A percentile compares a stretch with the other conserved stretches of the same genome.
These are phyloP conservation scores for Bagarius yarrelli DNA, from an alignment of 2,113 vertebrate genomes.

Conservation along the genomic window DNA sequence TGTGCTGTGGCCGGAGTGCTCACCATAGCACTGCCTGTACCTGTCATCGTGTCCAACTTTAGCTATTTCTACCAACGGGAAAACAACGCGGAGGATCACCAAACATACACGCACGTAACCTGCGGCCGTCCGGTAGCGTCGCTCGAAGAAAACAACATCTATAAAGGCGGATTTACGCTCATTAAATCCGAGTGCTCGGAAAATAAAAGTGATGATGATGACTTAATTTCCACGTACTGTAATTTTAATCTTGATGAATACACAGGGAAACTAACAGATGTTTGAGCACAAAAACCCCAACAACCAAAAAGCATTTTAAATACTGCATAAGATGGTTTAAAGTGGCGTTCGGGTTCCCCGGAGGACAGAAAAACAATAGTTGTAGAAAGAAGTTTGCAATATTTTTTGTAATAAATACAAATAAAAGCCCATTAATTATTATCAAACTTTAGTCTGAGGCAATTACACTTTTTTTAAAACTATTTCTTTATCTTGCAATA, in stretches of 20 bases:
- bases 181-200: slow-evolving; percentile 80
- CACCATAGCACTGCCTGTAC: slow-evolving; percentile 88
- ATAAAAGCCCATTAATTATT: background rate
- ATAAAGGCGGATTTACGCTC: slow-evolving; percentile 74
- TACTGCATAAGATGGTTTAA: background rate
- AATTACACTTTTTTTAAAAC: background rate
- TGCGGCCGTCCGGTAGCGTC: slow-evolving; percentile 79
- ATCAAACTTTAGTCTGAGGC: background rate
- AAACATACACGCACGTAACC: slow-evolving; percentile 85
- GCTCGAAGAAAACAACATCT: slow-evolving; percentile 68
- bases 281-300: slow-evolving; percentile 50
- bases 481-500: background rate
- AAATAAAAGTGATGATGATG: slow-evolving; percentile 59
- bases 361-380: background rate
- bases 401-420: background rate
- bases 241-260: slow-evolving; percentile 57
- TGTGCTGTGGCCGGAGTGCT: slow-evolving; percentile 93
- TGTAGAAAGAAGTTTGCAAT: background rate
- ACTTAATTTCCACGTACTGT: slow-evolving; percentile 67
- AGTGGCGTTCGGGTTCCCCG: background rate
- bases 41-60: slow-evolving; percentile 77
- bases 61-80: slow-evolving; percentile 88
- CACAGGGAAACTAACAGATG: slow-evolving; percentile 67
- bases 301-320: background rate
- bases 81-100: slow-evolving; percentile 82